These are phyloP conservation scores for Apamea anceps DNA, from an alignment of 2,888 invertebrate species.

Conservation along the genomic window DNA sequence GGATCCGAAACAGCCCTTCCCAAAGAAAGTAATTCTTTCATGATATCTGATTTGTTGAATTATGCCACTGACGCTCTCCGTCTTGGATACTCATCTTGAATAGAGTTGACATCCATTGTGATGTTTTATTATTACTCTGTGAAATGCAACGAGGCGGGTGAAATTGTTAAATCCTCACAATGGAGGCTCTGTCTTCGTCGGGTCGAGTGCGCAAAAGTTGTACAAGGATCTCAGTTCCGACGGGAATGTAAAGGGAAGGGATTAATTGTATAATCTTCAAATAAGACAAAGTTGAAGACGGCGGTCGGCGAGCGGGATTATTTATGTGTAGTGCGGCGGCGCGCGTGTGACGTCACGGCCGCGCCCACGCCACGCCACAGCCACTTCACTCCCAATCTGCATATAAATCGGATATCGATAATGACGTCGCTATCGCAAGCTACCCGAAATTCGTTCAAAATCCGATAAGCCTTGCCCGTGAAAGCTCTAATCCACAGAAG, in stretches of 20 bases:
- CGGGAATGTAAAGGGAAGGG: conserved; percentile 81
- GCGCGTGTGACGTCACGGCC: conserved; percentile 77
- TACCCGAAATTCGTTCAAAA: conserved; percentile 88
- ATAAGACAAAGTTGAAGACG: conserved; percentile 80
- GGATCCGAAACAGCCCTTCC: conserved; percentile 75
- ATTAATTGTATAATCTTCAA: conserved; percentile 83
- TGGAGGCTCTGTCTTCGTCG: conserved; percentile 86
- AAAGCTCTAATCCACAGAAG: conserved; percentile 89
- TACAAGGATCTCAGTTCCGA: conserved; percentile 82
- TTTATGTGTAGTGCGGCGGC: conserved; percentile 75
- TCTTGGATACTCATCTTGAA: conserved; percentile 88
- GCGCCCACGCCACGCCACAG: conserved; percentile 73
- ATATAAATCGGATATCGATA: conserved; percentile 90
- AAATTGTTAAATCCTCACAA: conserved; percentile 89
- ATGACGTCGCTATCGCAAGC: conserved; percentile 88
- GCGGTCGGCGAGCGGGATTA: conserved; percentile 77
- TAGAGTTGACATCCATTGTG: conserved; percentile 89
- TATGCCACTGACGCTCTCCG: conserved; percentile 86
- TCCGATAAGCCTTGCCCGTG: conserved; percentile 88
- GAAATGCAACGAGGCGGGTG: conserved; percentile 87
- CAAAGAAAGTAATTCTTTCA: conserved; percentile 81
- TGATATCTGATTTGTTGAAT: conserved; percentile 84
- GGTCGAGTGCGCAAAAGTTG: conserved; percentile 88
- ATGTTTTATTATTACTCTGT: conserved; percentile 88
- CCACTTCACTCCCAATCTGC: conserved; percentile 87